These are phyloP conservation scores for Ceratothoa steindachneri DNA, from an alignment of 2,888 invertebrate species.

Conservation along the genomic window DNA sequence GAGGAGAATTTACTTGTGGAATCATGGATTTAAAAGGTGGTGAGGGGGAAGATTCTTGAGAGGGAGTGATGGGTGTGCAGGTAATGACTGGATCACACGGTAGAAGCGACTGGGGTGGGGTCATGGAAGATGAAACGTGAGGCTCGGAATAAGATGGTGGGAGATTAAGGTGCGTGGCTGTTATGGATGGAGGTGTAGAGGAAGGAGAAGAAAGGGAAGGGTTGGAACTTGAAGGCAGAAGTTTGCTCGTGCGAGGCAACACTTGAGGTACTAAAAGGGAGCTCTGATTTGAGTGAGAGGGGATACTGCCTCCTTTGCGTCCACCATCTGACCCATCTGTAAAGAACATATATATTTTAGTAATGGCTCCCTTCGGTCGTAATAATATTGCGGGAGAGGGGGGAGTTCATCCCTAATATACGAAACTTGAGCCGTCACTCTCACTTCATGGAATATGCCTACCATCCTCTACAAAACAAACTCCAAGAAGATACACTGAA, in stretches of 20 bases:
- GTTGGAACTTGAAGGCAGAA: conserved; percentile 28
- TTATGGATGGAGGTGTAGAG: neutral
- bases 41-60: conserved; percentile 10
- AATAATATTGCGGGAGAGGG: too few relatives aligned
- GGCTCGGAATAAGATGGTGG: neutral
- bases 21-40: conserved; percentile 18
- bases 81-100: conserved; percentile 31
- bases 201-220: conserved; percentile 40
- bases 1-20: neutral
- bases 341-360: too few relatives aligned
- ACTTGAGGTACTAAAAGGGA: conserved; percentile 36
- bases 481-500: too few relatives aligned
- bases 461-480: too few relatives aligned
- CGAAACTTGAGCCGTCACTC: too few relatives aligned
- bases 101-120: neutral
- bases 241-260: conserved; percentile 32
- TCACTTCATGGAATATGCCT: too few relatives aligned
- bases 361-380: too few relatives aligned
- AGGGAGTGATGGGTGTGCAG: conserved; percentile 30
- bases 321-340: neutral
- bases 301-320: conserved; percentile 18
- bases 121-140: neutral
- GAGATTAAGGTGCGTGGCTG: too few relatives aligned
- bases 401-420: too few relatives aligned
- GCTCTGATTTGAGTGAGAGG: conserved; percentile 23